Evolutionary conservation across 2,797 vertebrate species (phyloP), one percentile per base, ranked within the genome.

Genomic region (Octomys mimax): DNA sequence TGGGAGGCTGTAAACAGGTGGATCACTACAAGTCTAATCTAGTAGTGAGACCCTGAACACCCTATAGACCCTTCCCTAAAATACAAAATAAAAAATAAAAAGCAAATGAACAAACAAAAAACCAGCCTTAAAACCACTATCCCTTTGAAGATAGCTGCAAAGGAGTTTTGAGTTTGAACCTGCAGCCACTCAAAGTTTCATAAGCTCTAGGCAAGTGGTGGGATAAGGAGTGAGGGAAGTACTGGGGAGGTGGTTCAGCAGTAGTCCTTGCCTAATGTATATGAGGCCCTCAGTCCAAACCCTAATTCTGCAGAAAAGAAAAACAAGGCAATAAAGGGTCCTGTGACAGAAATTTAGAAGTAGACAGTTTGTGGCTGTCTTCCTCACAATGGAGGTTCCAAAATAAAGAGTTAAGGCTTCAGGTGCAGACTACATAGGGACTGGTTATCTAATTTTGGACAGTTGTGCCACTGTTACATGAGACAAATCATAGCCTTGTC

Each of bases 301-400:
- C 28, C 26, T 46, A 78, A 46, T 26, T 78, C 75, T 78, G 28
- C 26, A 28, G 52, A 33, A 31, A 14, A 28, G 11, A 31, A 21
- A 14, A 16, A 11, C 52, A 31, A n/a, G 52, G 22, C 4, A 62
- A 79, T 70, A 87, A 78, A 62, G 42, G 39, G 49, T 78, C 28
- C 24, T 75, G 80, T n/a, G 78, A 83, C 42, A 89, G 77, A 91
- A 95, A 87, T 96, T 81, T 91, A 73, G 36, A 95, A 83, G 64
- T 73, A 73, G 31, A 10, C 59, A 62, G 90, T 97, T 91, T 79
- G 39, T 91, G 64, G 12, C 85, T 91, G 24, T 82, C 66, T 24
- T 13, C 12, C 31, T 49, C 33, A 92, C 83, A 83, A 4, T 83
- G 71, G 31, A 84, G 16, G 49, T 83, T 89, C 31, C 57, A 73